Conservation (phyloP, 2,888 invertebrate species). For the Caenorhabditis angaria region DNA sequence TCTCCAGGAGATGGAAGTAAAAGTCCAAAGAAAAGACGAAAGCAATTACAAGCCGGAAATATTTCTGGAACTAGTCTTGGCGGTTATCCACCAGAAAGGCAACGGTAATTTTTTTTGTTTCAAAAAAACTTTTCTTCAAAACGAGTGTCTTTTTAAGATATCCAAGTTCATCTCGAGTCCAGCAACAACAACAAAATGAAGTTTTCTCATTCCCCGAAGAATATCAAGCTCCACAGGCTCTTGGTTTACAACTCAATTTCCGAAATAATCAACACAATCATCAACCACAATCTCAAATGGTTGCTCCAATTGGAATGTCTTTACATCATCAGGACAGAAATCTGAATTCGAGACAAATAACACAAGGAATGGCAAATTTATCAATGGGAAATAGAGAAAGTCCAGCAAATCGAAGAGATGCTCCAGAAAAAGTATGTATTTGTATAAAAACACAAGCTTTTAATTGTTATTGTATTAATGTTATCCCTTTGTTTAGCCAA, state of each 20-base stretch:
- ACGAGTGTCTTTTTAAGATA: background rate
- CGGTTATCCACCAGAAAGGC: constrained; percentile 4
- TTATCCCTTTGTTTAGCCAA: constrained; percentile 4
- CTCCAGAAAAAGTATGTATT: constrained; percentile 9
- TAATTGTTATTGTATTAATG: background rate
- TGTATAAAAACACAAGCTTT: background rate
- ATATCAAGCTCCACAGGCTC: constrained; percentile 60
- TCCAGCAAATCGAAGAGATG: constrained; percentile 10
- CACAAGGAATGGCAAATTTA: constrained; percentile 45
- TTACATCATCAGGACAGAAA: constrained; percentile 31
- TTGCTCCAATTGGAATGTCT: constrained; percentile 45
- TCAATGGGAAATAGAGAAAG: constrained; percentile 12
- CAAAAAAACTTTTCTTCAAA: no score
- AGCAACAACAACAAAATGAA: constrained; percentile 44
- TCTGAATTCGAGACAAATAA: constrained; percentile 16
- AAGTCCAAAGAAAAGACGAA: constrained; percentile 51
- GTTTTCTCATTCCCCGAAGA: constrained; percentile 61
- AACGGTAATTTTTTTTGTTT: constrained; percentile 6
- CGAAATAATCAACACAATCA: constrained; percentile 18
- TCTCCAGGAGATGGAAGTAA: constrained; percentile 53
- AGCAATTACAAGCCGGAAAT: constrained; percentile 15
- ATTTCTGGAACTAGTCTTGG: background rate
- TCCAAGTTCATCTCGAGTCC: constrained; percentile 23
- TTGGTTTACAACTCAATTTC: constrained; percentile 51
- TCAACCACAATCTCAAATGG: constrained; percentile 18